Evolutionary conservation across 2,888 invertebrate species (phyloP).

Genomic region (Drosophila atroscutellata): DNA sequence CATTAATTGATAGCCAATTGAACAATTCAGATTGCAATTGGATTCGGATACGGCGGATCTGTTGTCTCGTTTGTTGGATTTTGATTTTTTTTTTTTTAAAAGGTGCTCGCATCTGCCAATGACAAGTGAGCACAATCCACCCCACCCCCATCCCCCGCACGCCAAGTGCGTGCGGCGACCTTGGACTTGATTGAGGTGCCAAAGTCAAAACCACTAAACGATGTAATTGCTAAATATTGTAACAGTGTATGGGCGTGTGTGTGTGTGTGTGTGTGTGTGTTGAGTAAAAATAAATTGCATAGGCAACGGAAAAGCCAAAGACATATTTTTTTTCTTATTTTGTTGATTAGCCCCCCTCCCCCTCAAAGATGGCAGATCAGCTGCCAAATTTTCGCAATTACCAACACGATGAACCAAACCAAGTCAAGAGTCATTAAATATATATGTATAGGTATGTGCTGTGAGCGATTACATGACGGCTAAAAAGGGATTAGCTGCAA

Average conservation of each 20-base stretch:
- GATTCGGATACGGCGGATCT: conserved; percentile 8
- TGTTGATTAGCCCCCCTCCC: conserved; percentile 14
- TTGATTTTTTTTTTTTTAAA: background rate
- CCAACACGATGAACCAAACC: conserved; percentile 43
- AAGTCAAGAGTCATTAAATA: conserved; percentile 22
- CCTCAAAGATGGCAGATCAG: conserved; percentile 24
- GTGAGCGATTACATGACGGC: conserved; percentile 29
- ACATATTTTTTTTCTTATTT: conserved; percentile 12
- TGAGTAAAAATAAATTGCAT: conserved; percentile 53
- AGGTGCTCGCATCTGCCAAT: conserved; percentile 6
- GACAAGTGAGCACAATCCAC: conserved; percentile 17
- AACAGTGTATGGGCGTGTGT: conserved; percentile 7
- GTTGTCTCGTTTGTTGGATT: background rate
- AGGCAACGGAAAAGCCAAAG: conserved; percentile 16
- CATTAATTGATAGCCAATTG: conserved; percentile 6
- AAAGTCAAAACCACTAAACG: conserved; percentile 39
- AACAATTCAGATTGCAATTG: conserved; percentile 6
- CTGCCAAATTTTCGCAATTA: conserved; percentile 64
- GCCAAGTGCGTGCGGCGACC: conserved; percentile 39
- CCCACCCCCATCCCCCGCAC: background rate
- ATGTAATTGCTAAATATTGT: conserved; percentile 28
- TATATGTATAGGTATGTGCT: background rate
- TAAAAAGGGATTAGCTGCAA: background rate
- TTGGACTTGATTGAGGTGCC: conserved; percentile 50
- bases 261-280: conserved; percentile 20